Evolutionary conservation across 2,797 vertebrate genomes (phyloP), one percentile per base, ranked within the genome.

Genomic region (Pangasius larnaudii): DNA sequence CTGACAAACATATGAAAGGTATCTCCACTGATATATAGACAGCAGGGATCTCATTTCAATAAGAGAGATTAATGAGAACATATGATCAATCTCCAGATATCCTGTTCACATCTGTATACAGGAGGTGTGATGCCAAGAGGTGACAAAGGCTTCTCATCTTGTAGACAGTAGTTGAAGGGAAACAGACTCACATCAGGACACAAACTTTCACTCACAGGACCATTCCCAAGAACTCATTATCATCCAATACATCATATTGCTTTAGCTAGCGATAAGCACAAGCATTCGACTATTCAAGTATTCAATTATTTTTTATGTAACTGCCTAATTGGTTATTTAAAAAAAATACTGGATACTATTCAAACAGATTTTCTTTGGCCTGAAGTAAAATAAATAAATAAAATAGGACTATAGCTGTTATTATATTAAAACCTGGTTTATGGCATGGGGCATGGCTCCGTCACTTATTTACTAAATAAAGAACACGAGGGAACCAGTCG

Each of bases 21-120:
- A 3, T 83, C 90, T 91, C 87, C 89, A 85, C 89, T 85, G 91
- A 94, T 91, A 93, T 92, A 89, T 58, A 72, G 89, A 88, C 90
- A 95, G 94, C 93, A 94, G 86, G 61, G 90, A 91, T 85, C 91
- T 89, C 69, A 75, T 74, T 83, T 77, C 80, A 87, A 2, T 30
- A 58, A 80, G 33, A 65, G 79, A 65, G 46, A 88, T 84, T 84
- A 86, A 84, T 85, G 87, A 90, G 58, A 58, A 80, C 79, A 81
- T 67, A 30, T 0, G 42, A 83, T 24, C 9, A 49, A 71, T 51
- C 63, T n/a, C 33, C 8, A 1, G 27, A 83, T 67, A 19, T 65
- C 33, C 56, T 83, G 24, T 83, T 18, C 27, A 49, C 27, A 10
- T 65, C 61, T 30, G 42, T 49, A 51, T 49, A 30, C 13, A n/a